A percentile compares a stretch with the other conserved stretches of the same genome.
phyloP scores from a whole-genome alignment of 1,140 invertebrate genomes.

The Ceratina japonica region DNA sequence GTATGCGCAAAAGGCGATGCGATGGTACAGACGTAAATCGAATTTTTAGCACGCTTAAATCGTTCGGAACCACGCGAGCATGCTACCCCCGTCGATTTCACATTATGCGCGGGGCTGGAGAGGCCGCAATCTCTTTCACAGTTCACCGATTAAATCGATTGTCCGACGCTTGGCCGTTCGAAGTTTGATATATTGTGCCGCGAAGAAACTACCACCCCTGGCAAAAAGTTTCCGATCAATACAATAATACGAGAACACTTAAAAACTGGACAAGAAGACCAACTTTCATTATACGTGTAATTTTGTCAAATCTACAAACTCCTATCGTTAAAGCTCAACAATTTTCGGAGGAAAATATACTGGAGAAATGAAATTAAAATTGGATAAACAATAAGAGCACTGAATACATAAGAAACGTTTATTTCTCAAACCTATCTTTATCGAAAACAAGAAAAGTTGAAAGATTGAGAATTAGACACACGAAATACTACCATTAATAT shows the following conservation, averaged over 20 bases:
- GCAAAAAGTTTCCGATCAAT: background rate
- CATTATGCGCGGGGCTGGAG: slow-evolving; percentile 47
- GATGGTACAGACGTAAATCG: slow-evolving; percentile 43
- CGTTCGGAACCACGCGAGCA: slow-evolving; percentile 5
- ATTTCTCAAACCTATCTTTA: no score
- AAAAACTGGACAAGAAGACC: no score
- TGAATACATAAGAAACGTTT: no score
- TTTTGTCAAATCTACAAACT: background rate
- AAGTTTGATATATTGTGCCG: slow-evolving; percentile 65
- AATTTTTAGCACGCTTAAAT: slow-evolving; percentile 52
- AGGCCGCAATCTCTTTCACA: slow-evolving; percentile 65
- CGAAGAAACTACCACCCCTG: background rate
- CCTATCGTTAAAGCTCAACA: no score
- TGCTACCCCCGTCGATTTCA: slow-evolving; percentile 47
- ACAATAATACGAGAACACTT: no score
- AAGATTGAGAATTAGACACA: no score
- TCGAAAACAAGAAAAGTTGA: no score
- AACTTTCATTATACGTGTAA: no score
- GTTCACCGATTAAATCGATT: slow-evolving; percentile 70
- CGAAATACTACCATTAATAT: no score
- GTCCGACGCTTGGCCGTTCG: slow-evolving; percentile 58
- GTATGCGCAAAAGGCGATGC: slow-evolving; percentile 23
- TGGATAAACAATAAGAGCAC: no score
- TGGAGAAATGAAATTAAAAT: no score
- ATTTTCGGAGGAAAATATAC: no score